Evolutionary conservation across 2,113 vertebrate genomes (phyloP), one percentile per base, ranked within the genome.

Genomic region (Psittacara wagleri): DNA sequence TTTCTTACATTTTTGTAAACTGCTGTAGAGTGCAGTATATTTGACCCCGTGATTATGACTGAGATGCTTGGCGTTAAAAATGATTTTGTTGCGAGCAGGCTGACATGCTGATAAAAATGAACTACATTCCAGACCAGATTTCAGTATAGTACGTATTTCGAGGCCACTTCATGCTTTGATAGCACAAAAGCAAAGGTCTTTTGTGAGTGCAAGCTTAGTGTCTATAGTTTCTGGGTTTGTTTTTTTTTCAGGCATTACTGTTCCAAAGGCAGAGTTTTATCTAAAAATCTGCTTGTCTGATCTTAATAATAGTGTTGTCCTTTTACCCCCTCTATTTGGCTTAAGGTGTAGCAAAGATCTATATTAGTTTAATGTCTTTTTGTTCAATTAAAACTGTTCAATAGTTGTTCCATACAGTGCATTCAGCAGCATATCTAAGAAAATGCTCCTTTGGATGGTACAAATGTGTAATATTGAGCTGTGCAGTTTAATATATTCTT

Each of bases 301-400:
- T 95, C 85, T 83, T 93, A 92, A 86, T 97, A 92, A 93, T 78
- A 57, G 48, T 46, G 54, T 89, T 95, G 81, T 75, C 59, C 86
- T 97, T 95, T 95, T 96, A 94, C 49, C 63, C 86, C 23, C 54
- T 91, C 63, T 92, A 67, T 91, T 94, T 96, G 82, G 70, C 89
- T 82, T 88, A 80, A 89, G 61, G 61, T 86, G 33, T 77, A 95
- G 86, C 75, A 91, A 94, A 92, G 95, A 93, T 96, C 94, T 96
- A 10, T 95, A 94, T 93, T 96, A 84, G 74, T 96, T 95, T 97
- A 79, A 93, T 95, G 94, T 90, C 84, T 93, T 83, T 67, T 90
- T 88, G 94, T 86, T 95, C 70, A 94, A 89, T 94, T 96, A 95
- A 82, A 95, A 79, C 35, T 64, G 83, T 91, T 96, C 39, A 1